phyloP scores from a whole-genome alignment of 1,140 invertebrate genomes.

The Nomia melanderi region DNA sequence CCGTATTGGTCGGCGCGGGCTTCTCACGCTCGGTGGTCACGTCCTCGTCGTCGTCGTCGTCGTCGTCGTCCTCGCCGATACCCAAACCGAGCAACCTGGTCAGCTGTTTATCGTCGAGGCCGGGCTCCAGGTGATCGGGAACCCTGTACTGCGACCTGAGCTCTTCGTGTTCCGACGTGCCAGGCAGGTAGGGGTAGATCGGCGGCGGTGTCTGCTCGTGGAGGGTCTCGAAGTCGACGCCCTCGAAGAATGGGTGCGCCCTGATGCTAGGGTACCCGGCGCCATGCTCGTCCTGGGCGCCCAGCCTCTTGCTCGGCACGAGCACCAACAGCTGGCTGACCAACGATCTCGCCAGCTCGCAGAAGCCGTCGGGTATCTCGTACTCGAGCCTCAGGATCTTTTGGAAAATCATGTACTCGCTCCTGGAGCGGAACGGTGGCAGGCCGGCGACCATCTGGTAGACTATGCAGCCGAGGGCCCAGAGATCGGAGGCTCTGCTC shows the following conservation, averaged over 20 bases:
- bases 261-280: conserved; percentile 91
- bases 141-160: conserved; percentile 84
- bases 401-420: conserved; percentile 98
- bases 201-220: conserved; percentile 90
- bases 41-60: conserved; percentile 48
- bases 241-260: conserved; percentile 92
- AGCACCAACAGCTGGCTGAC: conserved; percentile 93
- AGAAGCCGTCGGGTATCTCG: conserved; percentile 95
- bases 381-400: conserved; percentile 96
- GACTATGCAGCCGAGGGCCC: conserved; percentile 98
- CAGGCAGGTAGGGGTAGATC: conserved; percentile 92
- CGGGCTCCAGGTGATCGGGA: conserved; percentile 91
- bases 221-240: conserved; percentile 92
- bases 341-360: conserved; percentile 90
- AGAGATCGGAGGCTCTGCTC: conserved; percentile 94
- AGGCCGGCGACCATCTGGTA: conserved; percentile 98
- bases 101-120: conserved; percentile 90
- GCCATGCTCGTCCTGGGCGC: conserved; percentile 87
- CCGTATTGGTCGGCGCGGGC: conserved; percentile 25
- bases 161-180: conserved; percentile 87
- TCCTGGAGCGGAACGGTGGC: conserved; percentile 95
- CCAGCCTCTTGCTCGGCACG: conserved; percentile 90
- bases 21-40: conserved; percentile 29
- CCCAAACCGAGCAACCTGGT: conserved; percentile 88
- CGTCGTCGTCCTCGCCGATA: conserved; percentile 79